phyloP scores from a whole-genome alignment of 2,888 invertebrate species.

The Parnassius glacialis region DNA sequence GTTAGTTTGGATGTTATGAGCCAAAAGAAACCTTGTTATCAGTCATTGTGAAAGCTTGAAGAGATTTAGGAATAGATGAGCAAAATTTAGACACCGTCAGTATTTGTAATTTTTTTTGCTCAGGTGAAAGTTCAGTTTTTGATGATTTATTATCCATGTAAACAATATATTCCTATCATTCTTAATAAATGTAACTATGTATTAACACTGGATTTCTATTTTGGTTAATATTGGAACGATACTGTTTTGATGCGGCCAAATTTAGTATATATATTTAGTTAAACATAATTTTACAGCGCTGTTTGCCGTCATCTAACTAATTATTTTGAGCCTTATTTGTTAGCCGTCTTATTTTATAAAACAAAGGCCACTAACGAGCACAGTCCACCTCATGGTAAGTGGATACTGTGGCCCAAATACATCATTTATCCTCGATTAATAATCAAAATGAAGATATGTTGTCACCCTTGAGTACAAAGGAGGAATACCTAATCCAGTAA shows the following conservation, averaged over 20 bases:
- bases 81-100: constrained; percentile 8
- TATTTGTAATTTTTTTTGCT: constrained; percentile 1
- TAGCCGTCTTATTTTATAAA: too few species aligned
- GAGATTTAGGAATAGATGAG: constrained; percentile 5
- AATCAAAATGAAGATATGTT: too few species aligned
- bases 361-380: too few species aligned
- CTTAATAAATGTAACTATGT: not conserved
- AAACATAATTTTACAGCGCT: too few species aligned
- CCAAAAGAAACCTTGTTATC: not conserved
- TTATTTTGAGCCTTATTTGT: too few species aligned
- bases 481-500: too few species aligned
- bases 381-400: too few species aligned
- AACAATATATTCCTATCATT: constrained; percentile 6
- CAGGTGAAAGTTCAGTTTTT: constrained; percentile 9
- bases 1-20: not conserved
- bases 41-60: constrained; percentile 8
- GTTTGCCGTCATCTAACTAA: too few species aligned
- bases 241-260: not conserved
- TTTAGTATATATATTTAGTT: not conserved
- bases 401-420: too few species aligned
- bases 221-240: not conserved
- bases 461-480: too few species aligned
- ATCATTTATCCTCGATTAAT: too few species aligned
- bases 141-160: constrained; percentile 3
- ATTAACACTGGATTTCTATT: not conserved